Evolutionary conservation across 2,113 vertebrate species (phyloP).

Genomic region (Vombatus ursinus): DNA sequence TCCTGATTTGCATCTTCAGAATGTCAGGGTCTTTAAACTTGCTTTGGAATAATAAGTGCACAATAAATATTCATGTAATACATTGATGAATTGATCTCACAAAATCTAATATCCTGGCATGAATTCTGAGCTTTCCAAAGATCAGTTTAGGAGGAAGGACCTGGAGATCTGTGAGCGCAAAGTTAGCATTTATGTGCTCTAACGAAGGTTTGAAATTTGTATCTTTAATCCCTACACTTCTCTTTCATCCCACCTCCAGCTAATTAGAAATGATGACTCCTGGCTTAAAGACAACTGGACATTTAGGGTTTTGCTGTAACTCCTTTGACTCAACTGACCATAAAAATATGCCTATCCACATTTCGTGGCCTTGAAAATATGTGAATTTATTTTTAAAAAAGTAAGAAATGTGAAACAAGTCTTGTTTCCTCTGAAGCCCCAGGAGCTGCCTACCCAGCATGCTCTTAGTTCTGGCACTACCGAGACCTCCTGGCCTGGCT

Average conservation of each 20-base stretch:
- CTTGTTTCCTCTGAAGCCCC: background rate
- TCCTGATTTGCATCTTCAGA: background rate
- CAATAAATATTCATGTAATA: background rate
- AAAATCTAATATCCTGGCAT: background rate
- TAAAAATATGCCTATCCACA: background rate
- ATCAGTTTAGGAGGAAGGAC: background rate
- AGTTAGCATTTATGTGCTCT: background rate
- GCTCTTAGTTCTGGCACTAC: too few species aligned
- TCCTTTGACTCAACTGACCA: background rate
- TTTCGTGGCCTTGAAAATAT: background rate
- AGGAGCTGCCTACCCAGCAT: too few species aligned
- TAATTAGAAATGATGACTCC: background rate
- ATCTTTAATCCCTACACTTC: background rate
- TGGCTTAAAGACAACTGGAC: background rate
- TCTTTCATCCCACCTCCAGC: background rate
- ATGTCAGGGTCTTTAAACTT: background rate
- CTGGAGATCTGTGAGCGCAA: background rate
- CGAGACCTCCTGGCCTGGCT: background rate
- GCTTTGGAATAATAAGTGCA: background rate
- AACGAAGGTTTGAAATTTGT: background rate
- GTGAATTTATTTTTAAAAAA: background rate
- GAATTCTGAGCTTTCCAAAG: background rate
- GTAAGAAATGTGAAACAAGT: background rate
- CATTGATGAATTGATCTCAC: background rate
- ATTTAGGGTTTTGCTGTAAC: background rate